These are phyloP conservation scores for Liolophura sinensis DNA, from an alignment of 1,140 invertebrate species.

Conservation along the genomic window DNA sequence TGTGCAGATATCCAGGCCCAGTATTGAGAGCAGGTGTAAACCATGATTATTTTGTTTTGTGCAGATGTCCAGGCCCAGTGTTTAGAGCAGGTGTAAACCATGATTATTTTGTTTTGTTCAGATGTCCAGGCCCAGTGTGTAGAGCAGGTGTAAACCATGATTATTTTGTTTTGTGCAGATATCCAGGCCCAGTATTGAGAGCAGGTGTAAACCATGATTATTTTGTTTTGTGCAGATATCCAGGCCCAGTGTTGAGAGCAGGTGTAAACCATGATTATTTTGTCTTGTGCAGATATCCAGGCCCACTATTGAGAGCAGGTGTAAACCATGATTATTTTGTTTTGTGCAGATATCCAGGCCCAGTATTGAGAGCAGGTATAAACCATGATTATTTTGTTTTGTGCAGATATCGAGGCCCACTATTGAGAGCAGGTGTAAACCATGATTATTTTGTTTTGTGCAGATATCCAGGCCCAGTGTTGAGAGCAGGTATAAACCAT, in stretches of 20 bases:
- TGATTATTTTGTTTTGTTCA: too few relatives aligned
- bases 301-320: conserved; percentile 80
- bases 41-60: too few relatives aligned
- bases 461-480: conserved; percentile 75
- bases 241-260: conserved; percentile 80
- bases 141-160: too few relatives aligned
- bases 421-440: too few relatives aligned
- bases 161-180: conserved; percentile 43
- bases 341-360: conserved; percentile 68
- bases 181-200: conserved; percentile 79
- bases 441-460: too few relatives aligned
- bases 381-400: too few relatives aligned
- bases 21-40: too few relatives aligned
- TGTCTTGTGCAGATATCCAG: conserved; percentile 64
- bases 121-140: conserved; percentile 77
- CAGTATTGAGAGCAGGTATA: too few relatives aligned
- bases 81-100: too few relatives aligned
- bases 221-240: conserved; percentile 60
- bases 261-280: too few relatives aligned
- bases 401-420: conserved; percentile 71
- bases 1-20: conserved; percentile 70
- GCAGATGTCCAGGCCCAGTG: conserved; percentile 74
- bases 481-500: conserved; percentile 33
- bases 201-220: too few relatives aligned
- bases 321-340: too few relatives aligned